phyloP scores from a whole-genome alignment of 2,797 vertebrate genomes.

The Adrianichthys oophorus region DNA sequence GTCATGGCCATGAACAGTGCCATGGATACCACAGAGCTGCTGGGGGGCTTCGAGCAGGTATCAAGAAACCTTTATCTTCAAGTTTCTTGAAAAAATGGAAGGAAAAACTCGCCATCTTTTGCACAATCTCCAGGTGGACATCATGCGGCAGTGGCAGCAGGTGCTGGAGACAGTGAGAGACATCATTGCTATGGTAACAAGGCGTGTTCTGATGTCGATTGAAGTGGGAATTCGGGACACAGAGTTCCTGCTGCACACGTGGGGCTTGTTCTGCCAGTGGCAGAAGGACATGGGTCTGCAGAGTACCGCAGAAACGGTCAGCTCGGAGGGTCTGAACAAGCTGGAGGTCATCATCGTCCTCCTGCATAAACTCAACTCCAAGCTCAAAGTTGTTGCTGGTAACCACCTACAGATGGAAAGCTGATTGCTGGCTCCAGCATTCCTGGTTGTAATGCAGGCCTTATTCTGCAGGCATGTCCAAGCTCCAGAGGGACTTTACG shows the following conservation, averaged over 20 bases:
- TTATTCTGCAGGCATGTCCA: constrained; percentile 85
- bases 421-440: background rate
- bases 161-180: constrained; percentile 87
- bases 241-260: constrained; percentile 88
- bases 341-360: constrained; percentile 90
- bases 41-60: constrained; percentile 98
- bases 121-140: constrained; percentile 83
- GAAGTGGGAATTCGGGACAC: constrained; percentile 86
- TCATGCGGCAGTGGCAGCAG: constrained; percentile 90
- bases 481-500: constrained; percentile 88
- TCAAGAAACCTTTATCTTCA: background rate
- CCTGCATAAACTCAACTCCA: constrained; percentile 91
- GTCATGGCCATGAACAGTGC: constrained; percentile 97
- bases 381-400: constrained; percentile 87
- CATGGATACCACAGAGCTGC: constrained; percentile 95
- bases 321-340: constrained; percentile 87
- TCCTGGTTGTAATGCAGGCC: background rate
- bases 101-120: background rate
- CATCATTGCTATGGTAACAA: constrained; percentile 82
- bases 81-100: background rate
- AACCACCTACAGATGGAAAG: background rate
- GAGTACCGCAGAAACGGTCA: constrained; percentile 78
- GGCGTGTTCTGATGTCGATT: constrained; percentile 86
- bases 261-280: constrained; percentile 89
- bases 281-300: constrained; percentile 83